phyloP scores from a whole-genome alignment of 2,797 vertebrate genomes.

The Sebastes matsubarae region DNA sequence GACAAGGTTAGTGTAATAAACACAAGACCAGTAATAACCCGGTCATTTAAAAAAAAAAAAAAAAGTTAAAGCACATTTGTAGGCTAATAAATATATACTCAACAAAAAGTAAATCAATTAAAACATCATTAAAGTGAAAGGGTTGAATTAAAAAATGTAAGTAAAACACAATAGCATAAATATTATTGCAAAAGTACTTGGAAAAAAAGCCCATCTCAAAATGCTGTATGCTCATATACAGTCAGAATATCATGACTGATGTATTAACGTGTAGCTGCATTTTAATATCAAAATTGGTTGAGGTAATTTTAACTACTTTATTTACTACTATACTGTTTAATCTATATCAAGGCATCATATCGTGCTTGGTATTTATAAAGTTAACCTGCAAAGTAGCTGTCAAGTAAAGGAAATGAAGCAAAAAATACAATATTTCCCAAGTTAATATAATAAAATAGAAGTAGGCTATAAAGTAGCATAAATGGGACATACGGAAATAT shows the following conservation, averaged over 20 bases:
- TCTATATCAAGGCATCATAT: background rate
- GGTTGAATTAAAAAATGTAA: no score
- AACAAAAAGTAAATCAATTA: background rate
- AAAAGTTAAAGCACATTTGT: background rate
- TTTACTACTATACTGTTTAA: background rate
- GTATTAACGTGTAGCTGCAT: background rate
- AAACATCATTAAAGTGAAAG: background rate
- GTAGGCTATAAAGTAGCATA: background rate
- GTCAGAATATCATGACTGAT: background rate
- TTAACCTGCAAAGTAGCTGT: background rate
- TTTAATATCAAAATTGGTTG: background rate
- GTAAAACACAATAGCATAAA: background rate
- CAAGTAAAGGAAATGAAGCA: background rate
- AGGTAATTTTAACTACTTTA: background rate
- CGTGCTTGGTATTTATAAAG: background rate
- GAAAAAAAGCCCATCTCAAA: background rate
- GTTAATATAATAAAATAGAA: background rate
- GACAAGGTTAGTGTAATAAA: background rate
- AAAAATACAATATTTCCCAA: background rate
- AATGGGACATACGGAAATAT: background rate
- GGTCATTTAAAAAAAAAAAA: accelerated
- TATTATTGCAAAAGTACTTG: background rate
- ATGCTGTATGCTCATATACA: background rate
- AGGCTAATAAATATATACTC: background rate
- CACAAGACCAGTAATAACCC: background rate